Evolutionary conservation across 2,888 invertebrate species (phyloP).

Genomic region (Lacanobia oleracea): DNA sequence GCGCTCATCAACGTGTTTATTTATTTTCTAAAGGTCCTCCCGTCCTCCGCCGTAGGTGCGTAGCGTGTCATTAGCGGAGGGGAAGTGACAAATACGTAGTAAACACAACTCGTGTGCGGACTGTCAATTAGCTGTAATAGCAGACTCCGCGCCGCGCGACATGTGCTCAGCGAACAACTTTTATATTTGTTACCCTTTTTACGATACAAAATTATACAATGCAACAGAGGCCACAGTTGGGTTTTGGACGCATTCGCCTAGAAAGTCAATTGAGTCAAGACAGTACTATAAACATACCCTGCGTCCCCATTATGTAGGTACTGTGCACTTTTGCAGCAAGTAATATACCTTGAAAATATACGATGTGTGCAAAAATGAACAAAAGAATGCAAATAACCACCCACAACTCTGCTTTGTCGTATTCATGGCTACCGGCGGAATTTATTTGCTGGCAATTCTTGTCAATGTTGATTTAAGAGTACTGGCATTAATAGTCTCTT

Average conservation of each 20-base stretch:
- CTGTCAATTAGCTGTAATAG: slow-evolving; percentile 87
- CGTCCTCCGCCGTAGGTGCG: slow-evolving; percentile 72
- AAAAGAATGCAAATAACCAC: slow-evolving; percentile 52
- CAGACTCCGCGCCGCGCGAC: slow-evolving; percentile 77
- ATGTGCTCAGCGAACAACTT: slow-evolving; percentile 84
- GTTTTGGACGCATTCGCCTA: slow-evolving; percentile 51
- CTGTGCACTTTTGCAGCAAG: slow-evolving; percentile 6
- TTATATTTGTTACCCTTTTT: slow-evolving; percentile 85
- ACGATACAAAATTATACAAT: slow-evolving; percentile 82
- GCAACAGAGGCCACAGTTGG: slow-evolving; percentile 44
- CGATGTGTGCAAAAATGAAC: slow-evolving; percentile 37
- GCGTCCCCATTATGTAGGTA: slow-evolving; percentile 46
- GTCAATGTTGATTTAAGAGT: slow-evolving; percentile 63
- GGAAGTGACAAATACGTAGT: slow-evolving; percentile 87
- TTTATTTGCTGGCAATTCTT: slow-evolving; percentile 58
- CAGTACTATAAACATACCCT: slow-evolving; percentile 37
- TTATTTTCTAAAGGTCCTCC: slow-evolving; percentile 78
- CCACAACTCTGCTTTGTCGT: slow-evolving; percentile 27
- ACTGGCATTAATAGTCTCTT: slow-evolving; percentile 59
- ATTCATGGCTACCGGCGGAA: slow-evolving; percentile 39
- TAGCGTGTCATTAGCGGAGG: slow-evolving; percentile 83
- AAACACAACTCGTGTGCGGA: slow-evolving; percentile 81
- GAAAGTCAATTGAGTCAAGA: slow-evolving; percentile 51
- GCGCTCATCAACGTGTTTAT: slow-evolving; percentile 70
- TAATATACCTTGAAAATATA: slow-evolving; percentile 37